Percentiles rank a stretch among this genome's conserved stretches.
Conservation (phyloP, 2,888 invertebrate genomes). For the Lumbricus terrestris region DNA sequence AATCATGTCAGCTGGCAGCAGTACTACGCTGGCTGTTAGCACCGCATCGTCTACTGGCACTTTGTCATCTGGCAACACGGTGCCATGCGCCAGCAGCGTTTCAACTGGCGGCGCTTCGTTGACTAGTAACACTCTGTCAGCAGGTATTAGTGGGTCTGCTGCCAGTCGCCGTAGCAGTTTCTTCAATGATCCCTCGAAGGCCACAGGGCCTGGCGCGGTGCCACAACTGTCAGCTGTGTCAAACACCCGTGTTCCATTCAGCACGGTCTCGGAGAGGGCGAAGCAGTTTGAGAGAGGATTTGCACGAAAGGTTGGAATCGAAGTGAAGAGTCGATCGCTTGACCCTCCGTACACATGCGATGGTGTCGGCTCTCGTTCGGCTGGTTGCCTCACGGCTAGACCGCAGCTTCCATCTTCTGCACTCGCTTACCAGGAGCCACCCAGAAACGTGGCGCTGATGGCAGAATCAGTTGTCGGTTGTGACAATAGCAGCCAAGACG, state of each 20-base stretch:
- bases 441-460: background rate
- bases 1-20: background rate
- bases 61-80: background rate
- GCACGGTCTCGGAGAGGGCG: background rate
- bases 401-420: background rate
- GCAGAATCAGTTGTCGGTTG: background rate
- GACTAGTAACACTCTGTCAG: background rate
- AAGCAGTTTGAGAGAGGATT: constrained; percentile 8
- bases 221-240: background rate
- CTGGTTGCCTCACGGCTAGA: background rate
- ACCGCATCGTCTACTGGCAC: background rate
- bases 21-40: background rate
- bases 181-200: constrained; percentile 6
- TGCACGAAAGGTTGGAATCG: constrained; percentile 23
- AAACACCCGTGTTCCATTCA: background rate
- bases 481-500: background rate
- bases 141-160: background rate
- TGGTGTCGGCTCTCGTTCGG: background rate
- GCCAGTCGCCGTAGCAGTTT: background rate
- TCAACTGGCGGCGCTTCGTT: background rate
- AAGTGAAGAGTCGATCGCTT: constrained; percentile 27
- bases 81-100: background rate
- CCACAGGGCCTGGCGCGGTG: background rate
- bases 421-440: background rate
- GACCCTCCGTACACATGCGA: constrained; percentile 22